Percentiles rank a stretch among this genome's conserved stretches.
Evolutionary conservation across 2,113 vertebrate species (phyloP).

Genomic region (Tetrax tetrax): DNA sequence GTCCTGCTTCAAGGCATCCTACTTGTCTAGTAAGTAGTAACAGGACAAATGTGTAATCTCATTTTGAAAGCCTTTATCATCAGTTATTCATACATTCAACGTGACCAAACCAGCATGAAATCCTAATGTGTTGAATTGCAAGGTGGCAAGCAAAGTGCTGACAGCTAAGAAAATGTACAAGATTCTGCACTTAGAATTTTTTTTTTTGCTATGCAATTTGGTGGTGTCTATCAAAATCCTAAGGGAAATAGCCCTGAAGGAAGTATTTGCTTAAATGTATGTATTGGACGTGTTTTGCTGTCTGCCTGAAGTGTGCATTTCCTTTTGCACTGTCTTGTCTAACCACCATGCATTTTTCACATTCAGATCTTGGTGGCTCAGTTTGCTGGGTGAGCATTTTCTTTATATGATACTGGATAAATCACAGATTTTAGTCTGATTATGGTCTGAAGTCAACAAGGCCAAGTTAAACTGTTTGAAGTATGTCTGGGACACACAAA

Average conservation of each 20-base stretch:
- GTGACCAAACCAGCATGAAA: not conserved
- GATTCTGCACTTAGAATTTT: not conserved
- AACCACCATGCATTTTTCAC: not conserved
- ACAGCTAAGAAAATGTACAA: not conserved
- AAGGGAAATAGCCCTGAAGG: not conserved
- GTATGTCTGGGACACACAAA: constrained; percentile 31
- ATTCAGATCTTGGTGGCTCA: constrained; percentile 11
- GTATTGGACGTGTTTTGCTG: not conserved
- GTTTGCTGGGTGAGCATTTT: constrained; percentile 46
- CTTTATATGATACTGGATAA: not conserved
- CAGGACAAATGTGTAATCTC: not conserved
- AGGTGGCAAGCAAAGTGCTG: not conserved
- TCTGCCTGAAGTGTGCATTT: not conserved
- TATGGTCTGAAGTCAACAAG: constrained; percentile 7
- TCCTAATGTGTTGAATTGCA: not conserved
- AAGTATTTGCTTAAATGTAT: not conserved
- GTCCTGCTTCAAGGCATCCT: not conserved
- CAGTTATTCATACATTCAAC: not conserved
- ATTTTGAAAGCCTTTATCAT: not conserved
- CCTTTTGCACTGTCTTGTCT: constrained; percentile 25
- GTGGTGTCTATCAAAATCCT: not conserved
- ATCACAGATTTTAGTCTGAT: not conserved
- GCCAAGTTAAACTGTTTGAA: constrained; percentile 46
- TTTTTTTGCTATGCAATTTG: not conserved
- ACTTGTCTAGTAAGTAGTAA: not conserved